Conservation (phyloP, 2,888 invertebrate species). For the Deilephila elpenor region DNA sequence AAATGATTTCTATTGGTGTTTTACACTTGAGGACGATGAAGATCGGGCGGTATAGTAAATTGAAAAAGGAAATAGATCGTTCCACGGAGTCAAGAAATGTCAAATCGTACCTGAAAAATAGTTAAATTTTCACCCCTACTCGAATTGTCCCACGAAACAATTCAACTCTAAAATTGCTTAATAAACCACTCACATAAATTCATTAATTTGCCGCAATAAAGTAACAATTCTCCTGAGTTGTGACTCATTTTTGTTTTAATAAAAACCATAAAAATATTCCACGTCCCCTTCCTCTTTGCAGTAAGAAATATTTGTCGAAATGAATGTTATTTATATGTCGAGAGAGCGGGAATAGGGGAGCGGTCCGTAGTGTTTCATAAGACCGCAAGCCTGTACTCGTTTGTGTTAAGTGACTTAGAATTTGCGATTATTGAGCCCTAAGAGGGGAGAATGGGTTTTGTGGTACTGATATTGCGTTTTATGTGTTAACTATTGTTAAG, state of each 20-base stretch:
- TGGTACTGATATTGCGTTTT: background rate
- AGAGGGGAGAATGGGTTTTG: slow-evolving; percentile 32
- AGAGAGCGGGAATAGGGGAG: slow-evolving; percentile 22
- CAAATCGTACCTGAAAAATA: no score
- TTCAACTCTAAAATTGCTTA: background rate
- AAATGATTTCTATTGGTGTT: no score
- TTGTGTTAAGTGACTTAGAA: slow-evolving; percentile 67
- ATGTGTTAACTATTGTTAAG: background rate
- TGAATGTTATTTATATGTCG: slow-evolving; percentile 25
- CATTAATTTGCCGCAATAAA: slow-evolving; percentile 6
- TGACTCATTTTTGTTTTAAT: slow-evolving; percentile 27
- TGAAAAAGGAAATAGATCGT: no score
- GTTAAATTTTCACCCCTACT: background rate
- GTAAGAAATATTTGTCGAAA: slow-evolving; percentile 25
- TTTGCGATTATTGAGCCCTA: slow-evolving; percentile 64
- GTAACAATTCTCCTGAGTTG: slow-evolving; percentile 8
- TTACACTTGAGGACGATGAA: no score
- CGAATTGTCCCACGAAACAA: background rate
- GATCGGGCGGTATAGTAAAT: no score
- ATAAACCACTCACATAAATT: slow-evolving; percentile 19
- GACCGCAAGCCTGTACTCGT: slow-evolving; percentile 40
- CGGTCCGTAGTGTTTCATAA: slow-evolving; percentile 27
- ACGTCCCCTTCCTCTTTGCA: background rate
- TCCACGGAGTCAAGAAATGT: no score
- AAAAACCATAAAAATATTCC: background rate